Conservation (phyloP, 2,113 vertebrate genomes). For the Tamias sibiricus region DNA sequence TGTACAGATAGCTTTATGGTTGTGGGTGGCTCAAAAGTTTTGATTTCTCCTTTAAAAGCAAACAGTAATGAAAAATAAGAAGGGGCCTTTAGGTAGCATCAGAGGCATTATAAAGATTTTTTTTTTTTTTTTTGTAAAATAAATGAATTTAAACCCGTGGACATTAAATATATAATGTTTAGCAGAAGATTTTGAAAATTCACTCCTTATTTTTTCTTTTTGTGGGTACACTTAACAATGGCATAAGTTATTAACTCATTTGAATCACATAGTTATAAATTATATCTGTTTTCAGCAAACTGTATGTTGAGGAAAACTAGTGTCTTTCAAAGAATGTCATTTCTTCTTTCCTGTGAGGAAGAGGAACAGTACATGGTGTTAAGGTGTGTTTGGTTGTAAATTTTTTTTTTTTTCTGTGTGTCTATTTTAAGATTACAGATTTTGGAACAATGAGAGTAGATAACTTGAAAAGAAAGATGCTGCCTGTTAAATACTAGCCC, state of each 20-base stretch:
- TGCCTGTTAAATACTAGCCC: neutral
- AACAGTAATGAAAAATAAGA: neutral
- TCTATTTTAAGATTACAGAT: conserved; percentile 33
- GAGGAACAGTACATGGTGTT: neutral
- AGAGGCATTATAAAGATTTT: neutral
- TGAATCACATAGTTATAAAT: neutral
- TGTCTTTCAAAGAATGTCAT: neutral
- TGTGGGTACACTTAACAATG: neutral
- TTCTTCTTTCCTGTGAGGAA: conserved; percentile 44
- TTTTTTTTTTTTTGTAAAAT: too few species aligned
- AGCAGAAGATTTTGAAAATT: neutral
- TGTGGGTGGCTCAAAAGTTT: conserved; percentile 16
- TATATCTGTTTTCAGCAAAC: neutral
- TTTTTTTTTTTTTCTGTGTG: neutral
- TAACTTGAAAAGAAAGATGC: conserved; percentile 16
- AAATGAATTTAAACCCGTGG: neutral
- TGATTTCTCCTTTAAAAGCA: neutral
- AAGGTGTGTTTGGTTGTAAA: neutral
- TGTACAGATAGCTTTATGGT: neutral
- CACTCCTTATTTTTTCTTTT: neutral
- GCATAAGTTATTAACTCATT: neutral
- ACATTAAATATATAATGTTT: neutral
- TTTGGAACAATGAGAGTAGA: conserved; percentile 2
- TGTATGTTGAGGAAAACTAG: neutral
- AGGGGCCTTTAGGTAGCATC: neutral